Evolutionary conservation across 2,888 invertebrate species (phyloP), one percentile per base, ranked within the genome.

Genomic region (Eristalinus aeneus): DNA sequence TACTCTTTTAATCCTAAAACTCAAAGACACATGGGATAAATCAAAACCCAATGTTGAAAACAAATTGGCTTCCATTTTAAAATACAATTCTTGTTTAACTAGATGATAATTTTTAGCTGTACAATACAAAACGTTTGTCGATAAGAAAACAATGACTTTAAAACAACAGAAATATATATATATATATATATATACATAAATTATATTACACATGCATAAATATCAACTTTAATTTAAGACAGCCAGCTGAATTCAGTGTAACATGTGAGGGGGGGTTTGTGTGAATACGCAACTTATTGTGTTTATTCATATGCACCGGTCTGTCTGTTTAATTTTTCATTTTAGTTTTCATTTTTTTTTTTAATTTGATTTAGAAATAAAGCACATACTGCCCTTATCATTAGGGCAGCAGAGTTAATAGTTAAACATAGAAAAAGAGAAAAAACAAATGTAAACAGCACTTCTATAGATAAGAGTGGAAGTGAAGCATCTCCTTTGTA

Each of bases 11-110:
- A 34, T 31, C 58, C 39, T 39, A 32, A 53, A 63, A 63, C 60
- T n/a, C 31, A 63, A 54, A 71, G 10, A 63, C 61, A 46, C 61
- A 46, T 46, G 23, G 27, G 54, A 56, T 27, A 58, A 65, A 67
- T 58, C 65, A 53, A 58, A 27, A 61, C 39, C 31, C 56, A 69
- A 75, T 63, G 65, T 80, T 68, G 27, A 68, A 76, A 76, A 77
- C 69, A 73, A 77, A 88, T 88, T 88, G 89, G 89, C 89, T 89
- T 89, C 89, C 89, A 89, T 89, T 88, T 88, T 67, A 36, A 27
- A 69, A 72, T 84, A 87, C 65, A 78, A 16, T 54, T 75, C 71
- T 75, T 77, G 61, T 84, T 81, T 82, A 68, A 78, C 54, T 86
- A 79, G 76, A 68, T 76, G 10, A 73, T 76, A 85, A 31, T 67